Conservation (phyloP, 2,888 invertebrate genomes). For the Sarcophaga rosellei region DNA sequence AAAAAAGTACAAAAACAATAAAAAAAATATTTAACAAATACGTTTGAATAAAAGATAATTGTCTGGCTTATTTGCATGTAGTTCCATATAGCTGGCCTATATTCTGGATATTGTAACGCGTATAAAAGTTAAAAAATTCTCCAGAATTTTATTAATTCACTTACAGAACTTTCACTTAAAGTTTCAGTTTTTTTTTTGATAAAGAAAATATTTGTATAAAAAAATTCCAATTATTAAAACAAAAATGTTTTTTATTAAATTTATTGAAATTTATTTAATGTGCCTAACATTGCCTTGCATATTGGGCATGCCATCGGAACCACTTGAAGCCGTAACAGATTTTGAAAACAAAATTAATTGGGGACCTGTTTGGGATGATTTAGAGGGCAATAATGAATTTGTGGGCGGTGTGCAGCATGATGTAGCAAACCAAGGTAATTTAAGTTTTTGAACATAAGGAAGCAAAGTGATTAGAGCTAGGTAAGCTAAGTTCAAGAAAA, state of each 20-base stretch:
- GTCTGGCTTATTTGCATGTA: no score
- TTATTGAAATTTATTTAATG: neutral
- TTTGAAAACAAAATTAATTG: conserved; percentile 48
- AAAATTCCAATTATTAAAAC: neutral
- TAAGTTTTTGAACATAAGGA: no score
- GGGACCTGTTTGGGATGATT: conserved; percentile 58
- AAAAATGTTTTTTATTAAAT: conserved; percentile 36
- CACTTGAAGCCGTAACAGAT: no score
- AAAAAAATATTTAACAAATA: neutral
- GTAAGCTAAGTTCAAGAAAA: no score
- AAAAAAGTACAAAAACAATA: conserved; percentile 12
- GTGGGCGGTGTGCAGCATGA: neutral
- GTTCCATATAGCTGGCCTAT: conserved; percentile 32
- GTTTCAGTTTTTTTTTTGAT: neutral
- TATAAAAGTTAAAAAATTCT: conserved; percentile 52
- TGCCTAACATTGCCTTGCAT: neutral
- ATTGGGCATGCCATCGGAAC: neutral
- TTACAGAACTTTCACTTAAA: conserved; percentile 42
- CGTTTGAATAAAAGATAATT: no score
- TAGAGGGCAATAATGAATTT: conserved; percentile 54
- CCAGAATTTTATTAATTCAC: conserved; percentile 48
- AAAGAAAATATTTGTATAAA: neutral
- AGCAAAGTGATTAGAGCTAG: no score
- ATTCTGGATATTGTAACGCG: neutral
- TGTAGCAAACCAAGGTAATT: conserved; percentile 19